Conservation (phyloP, 2,113 vertebrate species). For the Gasterosteus nipponicus region DNA sequence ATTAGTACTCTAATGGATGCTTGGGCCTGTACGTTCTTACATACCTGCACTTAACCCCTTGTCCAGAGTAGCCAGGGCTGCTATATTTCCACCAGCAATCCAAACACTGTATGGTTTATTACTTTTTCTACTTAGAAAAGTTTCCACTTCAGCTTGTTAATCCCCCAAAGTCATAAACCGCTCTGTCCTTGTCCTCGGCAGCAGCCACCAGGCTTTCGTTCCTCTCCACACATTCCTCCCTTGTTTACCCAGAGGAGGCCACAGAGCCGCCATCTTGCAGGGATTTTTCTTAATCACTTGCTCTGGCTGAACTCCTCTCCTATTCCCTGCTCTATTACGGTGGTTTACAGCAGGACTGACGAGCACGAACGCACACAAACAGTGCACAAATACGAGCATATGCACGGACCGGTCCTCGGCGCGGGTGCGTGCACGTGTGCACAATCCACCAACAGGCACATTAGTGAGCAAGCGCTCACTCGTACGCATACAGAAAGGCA, state of each 20-base stretch:
- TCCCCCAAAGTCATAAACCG: constrained; percentile 72
- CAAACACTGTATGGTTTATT: constrained; percentile 58
- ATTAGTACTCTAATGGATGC: background rate
- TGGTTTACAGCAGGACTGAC: constrained; percentile 65
- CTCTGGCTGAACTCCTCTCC: constrained; percentile 69
- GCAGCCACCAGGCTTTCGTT: constrained; percentile 65
- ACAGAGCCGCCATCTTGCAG: constrained; percentile 82
- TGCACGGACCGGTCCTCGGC: constrained; percentile 16
- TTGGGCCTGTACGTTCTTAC: background rate
- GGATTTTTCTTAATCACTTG: constrained; percentile 76
- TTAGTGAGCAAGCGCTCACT: constrained; percentile 13
- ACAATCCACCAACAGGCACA: background rate
- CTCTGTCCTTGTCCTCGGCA: constrained; percentile 73
- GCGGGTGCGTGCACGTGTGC: background rate
- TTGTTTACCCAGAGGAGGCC: constrained; percentile 82
- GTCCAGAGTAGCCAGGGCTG: constrained; percentile 18
- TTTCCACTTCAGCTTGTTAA: constrained; percentile 75
- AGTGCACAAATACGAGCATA: constrained; percentile 31
- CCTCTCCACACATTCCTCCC: constrained; percentile 57
- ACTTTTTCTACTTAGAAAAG: constrained; percentile 70
- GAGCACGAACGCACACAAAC: constrained; percentile 27
- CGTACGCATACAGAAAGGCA: constrained; percentile 36
- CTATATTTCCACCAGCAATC: constrained; percentile 37
- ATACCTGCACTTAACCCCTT: constrained; percentile 26
- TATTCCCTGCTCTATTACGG: constrained; percentile 71